phyloP scores from a whole-genome alignment of 2,797 vertebrate genomes.

The Cynopterus sphinx region DNA sequence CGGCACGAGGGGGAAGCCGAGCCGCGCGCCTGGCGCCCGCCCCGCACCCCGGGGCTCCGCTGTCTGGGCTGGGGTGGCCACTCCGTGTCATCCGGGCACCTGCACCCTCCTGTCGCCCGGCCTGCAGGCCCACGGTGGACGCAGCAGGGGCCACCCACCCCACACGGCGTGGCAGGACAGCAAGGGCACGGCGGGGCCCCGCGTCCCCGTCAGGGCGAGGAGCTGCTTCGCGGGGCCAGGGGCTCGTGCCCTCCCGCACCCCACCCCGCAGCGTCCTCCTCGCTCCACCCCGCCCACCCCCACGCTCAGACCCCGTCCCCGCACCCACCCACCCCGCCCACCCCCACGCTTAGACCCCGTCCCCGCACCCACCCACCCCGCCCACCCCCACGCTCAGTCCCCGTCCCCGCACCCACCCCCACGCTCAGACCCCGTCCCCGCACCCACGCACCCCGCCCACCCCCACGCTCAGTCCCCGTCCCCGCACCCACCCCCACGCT shows the following conservation, averaged over 20 bases:
- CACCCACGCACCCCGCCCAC: too few relatives aligned
- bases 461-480: too few relatives aligned
- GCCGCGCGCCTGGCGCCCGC: accelerated
- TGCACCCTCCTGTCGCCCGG: neutral
- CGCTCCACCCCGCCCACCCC: accelerated
- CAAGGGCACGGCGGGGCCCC: neutral
- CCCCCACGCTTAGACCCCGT: too few relatives aligned
- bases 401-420: too few relatives aligned
- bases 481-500: too few relatives aligned
- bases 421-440: too few relatives aligned
- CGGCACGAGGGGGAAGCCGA: neutral
- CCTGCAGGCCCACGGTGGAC: neutral
- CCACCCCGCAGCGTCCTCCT: neutral
- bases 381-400: too few relatives aligned
- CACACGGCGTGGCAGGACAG: neutral
- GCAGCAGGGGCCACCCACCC: neutral
- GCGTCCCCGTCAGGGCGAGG: accelerated
- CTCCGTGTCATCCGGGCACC: neutral
- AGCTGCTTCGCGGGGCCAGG: neutral
- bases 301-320: neutral
- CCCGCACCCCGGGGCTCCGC: neutral
- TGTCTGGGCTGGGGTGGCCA: neutral
- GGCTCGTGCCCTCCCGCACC: neutral
- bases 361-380: too few relatives aligned
- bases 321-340: too few relatives aligned